Conservation (phyloP, 2,888 invertebrate genomes). For the Lasioglossum calceatum region DNA sequence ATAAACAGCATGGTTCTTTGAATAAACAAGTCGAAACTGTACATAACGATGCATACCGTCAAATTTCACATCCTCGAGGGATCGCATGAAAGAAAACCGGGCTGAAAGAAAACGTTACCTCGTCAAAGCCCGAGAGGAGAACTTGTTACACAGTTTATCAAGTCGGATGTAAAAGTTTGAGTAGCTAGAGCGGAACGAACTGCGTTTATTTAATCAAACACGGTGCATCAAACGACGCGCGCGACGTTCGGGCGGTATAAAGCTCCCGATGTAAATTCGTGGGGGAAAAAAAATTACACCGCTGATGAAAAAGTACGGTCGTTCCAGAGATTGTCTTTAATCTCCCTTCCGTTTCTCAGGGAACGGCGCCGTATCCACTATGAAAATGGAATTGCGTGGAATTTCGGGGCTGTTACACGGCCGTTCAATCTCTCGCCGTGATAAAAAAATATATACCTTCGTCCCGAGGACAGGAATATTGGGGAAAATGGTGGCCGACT, state of each 20-base stretch:
- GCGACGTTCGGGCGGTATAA: not conserved
- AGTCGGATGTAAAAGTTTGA: not conserved
- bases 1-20: not conserved
- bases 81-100: not conserved
- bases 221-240: not conserved
- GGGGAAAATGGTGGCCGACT: not conserved
- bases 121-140: not conserved
- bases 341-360: slow-evolving; percentile 37
- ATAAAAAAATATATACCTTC: not conserved
- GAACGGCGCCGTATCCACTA: slow-evolving; percentile 9
- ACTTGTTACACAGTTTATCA: not conserved
- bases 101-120: not conserved
- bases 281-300: not conserved
- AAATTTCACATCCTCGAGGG: not conserved
- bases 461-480: not conserved
- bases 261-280: not conserved
- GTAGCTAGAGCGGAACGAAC: not conserved
- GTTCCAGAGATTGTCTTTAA: slow-evolving; percentile 52
- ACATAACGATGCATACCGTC: not conserved
- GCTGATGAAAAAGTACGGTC: slow-evolving; percentile 25
- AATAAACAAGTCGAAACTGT: not conserved
- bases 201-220: slow-evolving; percentile 5
- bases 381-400: slow-evolving; percentile 39
- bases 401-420: slow-evolving; percentile 6
- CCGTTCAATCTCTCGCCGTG: slow-evolving; percentile 28